Percentiles rank a stretch among this genome's conserved stretches.
These are phyloP conservation scores for Ruditapes philippinarum DNA, from an alignment of 1,140 invertebrate genomes.

Conservation along the genomic window DNA sequence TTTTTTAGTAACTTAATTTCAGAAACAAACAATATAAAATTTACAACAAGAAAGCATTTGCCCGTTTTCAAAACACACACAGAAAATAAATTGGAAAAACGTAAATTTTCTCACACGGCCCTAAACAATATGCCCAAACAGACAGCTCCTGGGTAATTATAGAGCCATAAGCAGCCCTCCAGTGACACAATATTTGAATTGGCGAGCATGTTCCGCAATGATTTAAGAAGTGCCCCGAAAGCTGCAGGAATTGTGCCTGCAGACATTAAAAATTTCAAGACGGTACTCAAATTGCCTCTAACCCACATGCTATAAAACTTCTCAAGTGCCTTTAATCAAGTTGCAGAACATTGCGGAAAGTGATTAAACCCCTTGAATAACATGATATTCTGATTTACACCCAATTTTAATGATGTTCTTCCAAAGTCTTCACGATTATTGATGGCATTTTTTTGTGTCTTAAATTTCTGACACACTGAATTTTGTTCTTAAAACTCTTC, in stretches of 20 bases:
- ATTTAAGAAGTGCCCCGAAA: slow-evolving; percentile 14
- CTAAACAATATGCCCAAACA: slow-evolving; percentile 20
- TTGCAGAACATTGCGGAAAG: not conserved
- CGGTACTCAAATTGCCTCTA: not conserved
- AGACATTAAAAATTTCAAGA: not conserved
- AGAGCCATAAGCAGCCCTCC: not conserved
- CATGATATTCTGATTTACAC: slow-evolving; percentile 2
- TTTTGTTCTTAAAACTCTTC: too few relatives aligned
- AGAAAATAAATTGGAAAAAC: not conserved
- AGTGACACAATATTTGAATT: slow-evolving; percentile 46
- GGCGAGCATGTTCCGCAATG: not conserved
- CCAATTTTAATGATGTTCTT: not conserved
- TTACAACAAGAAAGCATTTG: not conserved
- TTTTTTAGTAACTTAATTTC: too few relatives aligned
- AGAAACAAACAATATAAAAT: too few relatives aligned
- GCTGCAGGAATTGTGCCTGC: not conserved
- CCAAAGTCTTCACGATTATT: too few relatives aligned
- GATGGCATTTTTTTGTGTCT: too few relatives aligned
- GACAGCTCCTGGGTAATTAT: slow-evolving; percentile 26
- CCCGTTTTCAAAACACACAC: not conserved
- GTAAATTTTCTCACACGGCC: slow-evolving; percentile 31
- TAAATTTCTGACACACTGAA: too few relatives aligned
- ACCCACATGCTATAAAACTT: slow-evolving; percentile 21
- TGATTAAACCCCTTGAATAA: slow-evolving; percentile 18
- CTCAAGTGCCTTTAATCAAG: not conserved